Evolutionary conservation across 2,888 invertebrate species (phyloP).

Genomic region (Resseliella maxima): DNA sequence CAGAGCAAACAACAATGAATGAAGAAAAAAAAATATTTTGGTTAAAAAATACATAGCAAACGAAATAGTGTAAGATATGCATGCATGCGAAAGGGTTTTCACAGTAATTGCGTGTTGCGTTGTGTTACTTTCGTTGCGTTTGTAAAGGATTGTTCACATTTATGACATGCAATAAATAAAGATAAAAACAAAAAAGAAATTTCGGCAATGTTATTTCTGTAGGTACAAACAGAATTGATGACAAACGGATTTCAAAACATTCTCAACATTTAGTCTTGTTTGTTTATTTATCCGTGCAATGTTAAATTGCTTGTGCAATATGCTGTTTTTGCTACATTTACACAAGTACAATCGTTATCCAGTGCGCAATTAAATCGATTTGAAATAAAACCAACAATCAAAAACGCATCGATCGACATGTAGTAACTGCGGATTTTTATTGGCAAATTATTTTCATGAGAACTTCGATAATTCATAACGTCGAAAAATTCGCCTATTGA

Average conservation of each 20-base stretch:
- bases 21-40: constrained; percentile 53
- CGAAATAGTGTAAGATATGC: neutral
- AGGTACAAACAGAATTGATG: neutral
- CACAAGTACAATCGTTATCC: neutral
- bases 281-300: constrained; percentile 9
- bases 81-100: neutral
- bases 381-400: neutral
- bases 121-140: neutral
- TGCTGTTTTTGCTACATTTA: neutral
- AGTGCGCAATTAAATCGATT: constrained; percentile 25
- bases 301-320: constrained; percentile 21
- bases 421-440: neutral
- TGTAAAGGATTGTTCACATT: neutral
- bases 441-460: constrained; percentile 18
- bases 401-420: neutral
- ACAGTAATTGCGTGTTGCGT: neutral
- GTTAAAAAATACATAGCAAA: neutral
- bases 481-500: constrained; percentile 24
- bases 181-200: constrained; percentile 16
- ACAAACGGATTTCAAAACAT: neutral
- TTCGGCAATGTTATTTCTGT: neutral
- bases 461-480: constrained; percentile 39
- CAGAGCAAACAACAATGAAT: constrained; percentile 33
- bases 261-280: constrained; percentile 8
- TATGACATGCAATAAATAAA: constrained; percentile 53